Base-by-base conservation (phyloP, 2,888 invertebrate genomes). In the Drosophila basisetae region DNA sequence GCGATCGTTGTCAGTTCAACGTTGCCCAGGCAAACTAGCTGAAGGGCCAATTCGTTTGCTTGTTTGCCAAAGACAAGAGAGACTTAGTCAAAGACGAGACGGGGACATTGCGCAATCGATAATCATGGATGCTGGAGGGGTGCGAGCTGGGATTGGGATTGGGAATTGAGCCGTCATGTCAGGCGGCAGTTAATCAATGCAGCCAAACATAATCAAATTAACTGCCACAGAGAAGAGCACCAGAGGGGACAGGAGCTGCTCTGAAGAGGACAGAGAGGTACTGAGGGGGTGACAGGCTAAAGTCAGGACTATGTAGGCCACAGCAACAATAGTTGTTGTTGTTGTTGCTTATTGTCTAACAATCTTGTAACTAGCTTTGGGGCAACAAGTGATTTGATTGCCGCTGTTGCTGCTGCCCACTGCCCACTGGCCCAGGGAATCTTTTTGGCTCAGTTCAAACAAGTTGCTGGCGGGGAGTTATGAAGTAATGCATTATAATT, bases 151-250 rank as follows among this genome's bases (percentile, higher is more conserved):
- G 54, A 64, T 59, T 70, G 79, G 84, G 90, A 92, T 92, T 92
- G 91, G 77, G 86, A 91, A 92, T 92, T 92, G 91, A 92, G 92
- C 92, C 91, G 92, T 92, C 92, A 92, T 92, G 92, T 92, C 91
- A 89, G 91, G 82, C 86, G 92, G 89, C 88, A 90, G 92, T 92
- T 92, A 92, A 92, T 92, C 92, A 92, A 91, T 91, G 90, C 88
- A 79, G 84, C 84, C 83, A 88, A 88, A 88, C 85, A 86, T 87
- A 87, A 87, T 87, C 86, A 87, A 87, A 87, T 87, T 87, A 87
- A 77, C 87, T 82, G 89, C 84, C 87, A 88, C 61, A 80, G 82
- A 80, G 81, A 78, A 85, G 85, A 80, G 68, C 76, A 71, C 56
- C 53, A 70, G 65, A 58, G 64, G 71, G 71, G 37, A 53, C 50